Base-by-base conservation (phyloP, 2,797 vertebrate species). In the Pantherophis vulpinus region DNA sequence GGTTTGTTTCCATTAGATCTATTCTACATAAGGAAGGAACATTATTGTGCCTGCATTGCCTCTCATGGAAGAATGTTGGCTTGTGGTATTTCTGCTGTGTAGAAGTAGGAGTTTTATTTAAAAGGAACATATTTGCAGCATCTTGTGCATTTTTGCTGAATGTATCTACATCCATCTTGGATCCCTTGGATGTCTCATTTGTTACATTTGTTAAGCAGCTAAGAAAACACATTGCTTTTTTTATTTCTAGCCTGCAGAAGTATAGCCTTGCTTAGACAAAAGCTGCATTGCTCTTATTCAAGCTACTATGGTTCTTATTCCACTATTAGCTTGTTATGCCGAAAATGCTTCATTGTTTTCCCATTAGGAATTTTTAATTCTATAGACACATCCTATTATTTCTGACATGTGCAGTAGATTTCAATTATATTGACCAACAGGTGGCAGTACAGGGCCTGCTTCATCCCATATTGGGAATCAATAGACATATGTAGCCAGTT, bases 1-100 rank as follows among this genome's bases (percentile, higher is more conserved):
- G 86, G 10, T 86, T 91, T 95, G 8, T 93, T 94, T 94, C 61
- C 89, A 47, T 74, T 16, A 58, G 6, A 87, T 91, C 16, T 70
- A 4, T 3, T 90, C 8, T 11, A 9, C 88, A 88, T 92, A 93
- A 16, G 29, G n/a, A 32, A 70, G 25, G 54, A 90, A 54, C 37
- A n/a, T 29, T 23, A 51, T 93, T 93, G 20, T 70, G 54, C 56
- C 51, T 90, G 59, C 25, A 18, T 86, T 56, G 12, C 3, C 14
- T 32, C 42, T 13, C 83, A 70, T 37, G 47, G 27, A 61, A 32
- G n/a, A 86, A 63, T 63, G 87, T 29, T 1, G 29, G 13, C 59
- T 27, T 56, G 23, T 90, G 47, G 37, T 42, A 13, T 51, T 86
- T 63, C 14, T 93, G 47, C 16, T 90, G 25, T 42, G n/a, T 86